These are phyloP conservation scores for Thripadectes ignobilis DNA, from an alignment of 2,797 vertebrate species.

Conservation along the genomic window DNA sequence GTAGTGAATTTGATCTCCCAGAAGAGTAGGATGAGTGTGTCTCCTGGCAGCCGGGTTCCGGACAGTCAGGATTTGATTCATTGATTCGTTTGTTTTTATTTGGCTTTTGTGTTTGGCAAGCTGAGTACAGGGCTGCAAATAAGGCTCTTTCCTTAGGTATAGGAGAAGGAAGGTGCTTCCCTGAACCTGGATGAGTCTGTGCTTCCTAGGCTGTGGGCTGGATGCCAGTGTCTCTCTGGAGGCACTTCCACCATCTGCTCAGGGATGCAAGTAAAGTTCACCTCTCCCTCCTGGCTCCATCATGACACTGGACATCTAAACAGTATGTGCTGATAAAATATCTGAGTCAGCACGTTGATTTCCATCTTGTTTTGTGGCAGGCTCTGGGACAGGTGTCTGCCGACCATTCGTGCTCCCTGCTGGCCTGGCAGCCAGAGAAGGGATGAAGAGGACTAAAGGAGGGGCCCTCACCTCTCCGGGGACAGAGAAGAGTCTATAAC, in stretches of 20 bases:
- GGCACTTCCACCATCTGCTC: neutral
- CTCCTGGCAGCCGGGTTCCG: neutral
- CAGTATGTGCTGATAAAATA: neutral
- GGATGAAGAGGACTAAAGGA: neutral
- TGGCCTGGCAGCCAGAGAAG: neutral
- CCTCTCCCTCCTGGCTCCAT: neutral
- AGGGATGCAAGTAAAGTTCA: neutral
- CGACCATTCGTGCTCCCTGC: rapidly evolving
- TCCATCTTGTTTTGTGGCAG: neutral
- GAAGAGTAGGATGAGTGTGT: constrained; percentile 54
- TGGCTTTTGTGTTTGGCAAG: constrained; percentile 24
- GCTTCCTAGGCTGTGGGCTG: neutral
- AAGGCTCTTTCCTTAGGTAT: neutral
- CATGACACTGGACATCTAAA: neutral
- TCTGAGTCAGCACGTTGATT: neutral
- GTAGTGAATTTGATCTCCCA: constrained; percentile 66
- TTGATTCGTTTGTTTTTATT: constrained; percentile 50
- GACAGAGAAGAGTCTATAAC: neutral
- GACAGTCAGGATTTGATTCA: constrained; percentile 55
- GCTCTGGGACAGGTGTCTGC: neutral
- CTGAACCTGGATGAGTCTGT: neutral
- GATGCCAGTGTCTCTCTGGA: neutral
- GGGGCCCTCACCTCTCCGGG: neutral
- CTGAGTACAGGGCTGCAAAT: neutral
- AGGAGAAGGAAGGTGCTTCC: constrained; percentile 11